Evolutionary conservation across 2,113 vertebrate genomes (phyloP).

Genomic region (Passer montanus): DNA sequence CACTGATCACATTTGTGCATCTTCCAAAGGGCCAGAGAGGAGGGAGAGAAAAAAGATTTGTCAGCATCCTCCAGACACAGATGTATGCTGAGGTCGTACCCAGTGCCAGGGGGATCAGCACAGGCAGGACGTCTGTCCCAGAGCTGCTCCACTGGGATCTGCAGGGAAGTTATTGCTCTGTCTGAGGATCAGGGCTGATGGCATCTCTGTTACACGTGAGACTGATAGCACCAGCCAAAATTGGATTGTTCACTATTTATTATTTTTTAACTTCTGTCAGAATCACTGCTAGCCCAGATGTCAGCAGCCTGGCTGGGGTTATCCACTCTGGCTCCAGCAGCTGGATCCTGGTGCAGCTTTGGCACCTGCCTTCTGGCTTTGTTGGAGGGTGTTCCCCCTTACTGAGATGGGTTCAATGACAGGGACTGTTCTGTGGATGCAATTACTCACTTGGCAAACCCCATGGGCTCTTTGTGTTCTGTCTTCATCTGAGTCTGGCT

Average conservation of each 20-base stretch:
- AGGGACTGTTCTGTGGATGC: not conserved
- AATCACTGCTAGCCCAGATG: constrained; percentile 43
- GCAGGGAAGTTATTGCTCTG: constrained; percentile 69
- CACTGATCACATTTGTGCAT: not conserved
- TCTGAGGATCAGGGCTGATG: constrained; percentile 64
- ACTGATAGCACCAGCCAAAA: constrained; percentile 64
- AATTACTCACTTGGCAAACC: not conserved
- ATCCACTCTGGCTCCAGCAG: not conserved
- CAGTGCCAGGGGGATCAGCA: not conserved
- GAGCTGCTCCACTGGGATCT: constrained; percentile 51
- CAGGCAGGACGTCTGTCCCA: constrained; percentile 21
- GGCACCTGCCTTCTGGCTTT: not conserved
- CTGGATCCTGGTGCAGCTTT: constrained; percentile 31
- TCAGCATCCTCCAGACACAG: not conserved
- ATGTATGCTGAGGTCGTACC: not conserved
- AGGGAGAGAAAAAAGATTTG: not conserved
- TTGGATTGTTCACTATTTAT: constrained; percentile 70
- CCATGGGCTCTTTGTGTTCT: not conserved
- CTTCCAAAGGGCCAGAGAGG: not conserved
- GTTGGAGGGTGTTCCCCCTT: not conserved
- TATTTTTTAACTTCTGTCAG: constrained; percentile 67
- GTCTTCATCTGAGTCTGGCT: not conserved
- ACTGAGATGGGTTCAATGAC: not conserved
- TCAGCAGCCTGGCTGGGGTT: not conserved
- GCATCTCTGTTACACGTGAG: constrained; percentile 18